These are phyloP conservation scores for human DNA, from an alignment of 2,113 vertebrate genomes.

Conservation along the genomic window DNA sequence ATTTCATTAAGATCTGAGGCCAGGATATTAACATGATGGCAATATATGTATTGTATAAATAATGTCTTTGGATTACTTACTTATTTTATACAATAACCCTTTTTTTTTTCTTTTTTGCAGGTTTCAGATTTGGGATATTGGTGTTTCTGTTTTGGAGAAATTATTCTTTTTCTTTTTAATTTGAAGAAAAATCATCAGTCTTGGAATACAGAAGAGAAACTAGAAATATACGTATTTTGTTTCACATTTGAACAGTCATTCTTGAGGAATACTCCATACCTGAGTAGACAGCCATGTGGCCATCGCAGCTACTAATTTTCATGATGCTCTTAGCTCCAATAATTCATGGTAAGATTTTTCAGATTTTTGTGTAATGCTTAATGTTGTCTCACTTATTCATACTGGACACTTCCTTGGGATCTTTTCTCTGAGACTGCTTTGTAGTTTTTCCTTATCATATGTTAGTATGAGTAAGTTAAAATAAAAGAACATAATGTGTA, in stretches of 20 bases:
- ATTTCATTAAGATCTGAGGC: background rate
- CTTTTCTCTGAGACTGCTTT: background rate
- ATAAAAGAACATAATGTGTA: background rate
- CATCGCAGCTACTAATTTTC: conserved; percentile 91
- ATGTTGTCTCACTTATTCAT: background rate
- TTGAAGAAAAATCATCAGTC: conserved; percentile 64
- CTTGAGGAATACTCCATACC: conserved; percentile 82
- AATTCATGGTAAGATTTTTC: conserved; percentile 88
- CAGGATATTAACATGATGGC: background rate
- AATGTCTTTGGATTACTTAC: background rate
- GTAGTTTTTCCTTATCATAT: background rate
- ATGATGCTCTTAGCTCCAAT: conserved; percentile 89
- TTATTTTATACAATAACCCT: conserved; percentile 1
- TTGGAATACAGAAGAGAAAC: conserved; percentile 71
- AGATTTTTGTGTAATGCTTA: background rate
- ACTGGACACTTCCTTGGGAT: conserved; percentile 47
- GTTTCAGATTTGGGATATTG: conserved; percentile 80
- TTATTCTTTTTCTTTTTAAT: conserved; percentile 40
- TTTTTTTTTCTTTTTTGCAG: conserved; percentile 77
- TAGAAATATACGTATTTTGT: conserved; percentile 75
- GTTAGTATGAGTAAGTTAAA: background rate
- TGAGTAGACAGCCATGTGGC: conserved; percentile 92
- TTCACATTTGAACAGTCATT: conserved; percentile 81
- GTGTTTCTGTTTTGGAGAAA: conserved; percentile 65
- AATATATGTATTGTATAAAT: background rate